phyloP scores from a whole-genome alignment of 1,140 invertebrate species.

The Calliphora vicina region DNA sequence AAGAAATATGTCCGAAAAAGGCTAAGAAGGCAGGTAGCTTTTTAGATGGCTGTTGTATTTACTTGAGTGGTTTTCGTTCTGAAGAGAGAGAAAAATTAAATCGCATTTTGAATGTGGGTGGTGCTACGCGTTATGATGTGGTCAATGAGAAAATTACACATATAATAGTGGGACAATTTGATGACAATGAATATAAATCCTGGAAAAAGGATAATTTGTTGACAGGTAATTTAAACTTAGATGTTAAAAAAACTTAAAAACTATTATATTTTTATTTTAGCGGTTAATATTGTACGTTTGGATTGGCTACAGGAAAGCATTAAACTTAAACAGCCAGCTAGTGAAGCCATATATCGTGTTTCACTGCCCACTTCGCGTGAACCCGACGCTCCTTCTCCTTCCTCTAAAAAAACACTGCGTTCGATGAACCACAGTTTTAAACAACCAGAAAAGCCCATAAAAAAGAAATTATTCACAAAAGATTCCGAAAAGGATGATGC shows the following conservation, averaged over 20 bases:
- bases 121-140: constrained; percentile 80
- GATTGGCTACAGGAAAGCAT: constrained; percentile 81
- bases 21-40: constrained; percentile 79
- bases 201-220: constrained; percentile 52
- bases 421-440: constrained; percentile 62
- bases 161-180: constrained; percentile 74
- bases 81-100: constrained; percentile 77
- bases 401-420: constrained; percentile 66
- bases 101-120: constrained; percentile 79
- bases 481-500: constrained; percentile 7
- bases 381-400: constrained; percentile 67
- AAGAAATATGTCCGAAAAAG: constrained; percentile 69
- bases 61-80: constrained; percentile 71
- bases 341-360: constrained; percentile 66
- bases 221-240: constrained; percentile 25
- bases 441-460: constrained; percentile 51
- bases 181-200: constrained; percentile 50
- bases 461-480: constrained; percentile 48
- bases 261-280: constrained; percentile 48
- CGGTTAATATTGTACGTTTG: constrained; percentile 72
- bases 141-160: constrained; percentile 82
- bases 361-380: constrained; percentile 49
- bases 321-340: constrained; percentile 67
- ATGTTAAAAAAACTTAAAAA: not conserved
- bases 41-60: constrained; percentile 83